Base-by-base conservation (phyloP, 2,113 vertebrate genomes). In the Accipiter virgatus region DNA sequence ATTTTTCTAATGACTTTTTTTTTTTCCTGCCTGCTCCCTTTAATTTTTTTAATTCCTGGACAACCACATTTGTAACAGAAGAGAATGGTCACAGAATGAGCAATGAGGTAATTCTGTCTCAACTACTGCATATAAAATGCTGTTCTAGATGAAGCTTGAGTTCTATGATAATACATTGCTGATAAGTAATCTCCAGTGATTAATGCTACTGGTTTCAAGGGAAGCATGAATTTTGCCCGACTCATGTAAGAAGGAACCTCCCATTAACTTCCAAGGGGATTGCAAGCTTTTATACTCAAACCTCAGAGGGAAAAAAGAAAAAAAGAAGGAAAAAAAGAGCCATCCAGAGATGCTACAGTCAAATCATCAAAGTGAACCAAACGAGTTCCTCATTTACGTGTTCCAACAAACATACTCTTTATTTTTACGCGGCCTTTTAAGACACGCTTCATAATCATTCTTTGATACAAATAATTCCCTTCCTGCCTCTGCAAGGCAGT, bases 391-490 rank as follows among this genome's bases (percentile, higher is more conserved):
- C 45, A 63, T 84, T 88, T 77, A 73, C 29, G 1, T 80, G 62
- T 89, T 71, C 61, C 50, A 88, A 85, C 65, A 97, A 96, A 96
- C 6, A n/a, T 22, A 53, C 10, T 66, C n/a, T 80, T 88, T 95
- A 58, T 95, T 96, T 96, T 93, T 25, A 87, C 53, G 45, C 17
- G 16, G 58, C 73, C 92, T 92, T 93, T 47, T 63, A 80, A 70
- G 50, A 88, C 43, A 55, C 29, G 19, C 20, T 80, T 86, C 36
- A 45, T 26, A 43, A 50, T 43, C 22, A 22, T 48, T 81, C 58
- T 34, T 67, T 81, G 67, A 83, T 48, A 89, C 31, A 73, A 91
- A 67, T 81, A 75, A 81, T 59, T 93, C 48, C 13, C 59, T 42
- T 94, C 55, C 29, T 48, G 42, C 55, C 45, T 95, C 66, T 86